Evolutionary conservation across 2,113 vertebrate genomes (phyloP), one percentile per base, ranked within the genome.

Genomic region (Taurulus bubalis): DNA sequence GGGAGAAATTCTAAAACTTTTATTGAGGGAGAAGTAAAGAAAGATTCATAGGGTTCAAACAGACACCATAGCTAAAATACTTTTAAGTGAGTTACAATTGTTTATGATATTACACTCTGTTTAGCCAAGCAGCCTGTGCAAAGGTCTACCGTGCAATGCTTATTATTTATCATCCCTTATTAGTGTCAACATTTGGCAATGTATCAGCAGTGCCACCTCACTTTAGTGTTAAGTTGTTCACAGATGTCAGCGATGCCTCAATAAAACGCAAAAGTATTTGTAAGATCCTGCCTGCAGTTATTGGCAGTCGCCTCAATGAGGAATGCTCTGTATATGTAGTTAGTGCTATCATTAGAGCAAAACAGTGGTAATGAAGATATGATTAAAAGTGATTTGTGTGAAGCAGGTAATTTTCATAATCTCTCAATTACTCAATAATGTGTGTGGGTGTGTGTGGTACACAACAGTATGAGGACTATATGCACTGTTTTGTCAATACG

Each of bases 1-100:
- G 26, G 28, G 79, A 82, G 49, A 71, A 83, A 83, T 84, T 62
- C n/a, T 66, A 36, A 67, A 65, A 63, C 18, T n/a, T 75, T 72
- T 64, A 64, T 51, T 47, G 63, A 53, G 18, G 20, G 47, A 84
- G 47, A 75, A 74, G 40, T 63, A 34, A 81, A 72, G 55, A 83
- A 71, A 45, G 60, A 87, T 78, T 76, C 28, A 66, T 22, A 60
- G 49, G 28, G 51, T 28, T 40, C 34, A 4, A 38, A 32, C 30
- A 81, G 42, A 71, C 30, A 62, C 62, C 49, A 62, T 36, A 63
- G 12, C 62, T 45, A 26, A 45, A 73, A 59, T 7, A 49, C 68
- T 40, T 59, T 42, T 55, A 75, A 77, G 20, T 65, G 63, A 55
- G 24, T 6, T 59, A 77, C 56, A 68, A 34, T 53, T 4, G 20